Conservation (phyloP, 2,888 invertebrate species). For the Cheilosia impressa region DNA sequence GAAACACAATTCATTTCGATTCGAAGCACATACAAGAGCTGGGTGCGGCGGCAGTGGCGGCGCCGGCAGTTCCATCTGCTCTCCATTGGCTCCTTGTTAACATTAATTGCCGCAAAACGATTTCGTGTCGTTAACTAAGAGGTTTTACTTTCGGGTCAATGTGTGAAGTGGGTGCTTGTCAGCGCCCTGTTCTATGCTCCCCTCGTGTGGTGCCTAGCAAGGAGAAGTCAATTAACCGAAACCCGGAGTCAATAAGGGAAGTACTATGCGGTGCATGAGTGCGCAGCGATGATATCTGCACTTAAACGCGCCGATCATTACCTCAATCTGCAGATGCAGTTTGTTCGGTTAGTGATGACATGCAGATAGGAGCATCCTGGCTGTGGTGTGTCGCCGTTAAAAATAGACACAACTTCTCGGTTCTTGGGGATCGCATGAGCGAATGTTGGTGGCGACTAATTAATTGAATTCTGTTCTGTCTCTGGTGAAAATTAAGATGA, state of each 20-base stretch:
- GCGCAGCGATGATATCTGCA: constrained; percentile 74
- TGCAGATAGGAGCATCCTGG: constrained; percentile 67
- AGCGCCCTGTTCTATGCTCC: constrained; percentile 52
- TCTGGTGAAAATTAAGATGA: constrained; percentile 62
- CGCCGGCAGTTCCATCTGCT: constrained; percentile 63
- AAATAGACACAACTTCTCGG: constrained; percentile 47
- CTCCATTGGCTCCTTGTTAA: constrained; percentile 75
- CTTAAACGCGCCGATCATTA: constrained; percentile 71
- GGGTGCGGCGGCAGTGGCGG: constrained; percentile 56
- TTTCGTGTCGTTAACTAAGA: constrained; percentile 73
- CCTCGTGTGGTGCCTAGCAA: constrained; percentile 26
- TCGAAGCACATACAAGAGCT: constrained; percentile 2
- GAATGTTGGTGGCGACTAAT: constrained; percentile 47
- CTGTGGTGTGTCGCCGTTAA: neutral
- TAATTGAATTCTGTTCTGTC: constrained; percentile 48
- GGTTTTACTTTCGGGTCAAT: constrained; percentile 70
- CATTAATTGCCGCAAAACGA: constrained; percentile 75
- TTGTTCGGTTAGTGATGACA: constrained; percentile 58
- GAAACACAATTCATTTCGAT: constrained; percentile 60
- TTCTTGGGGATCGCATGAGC: constrained; percentile 16
- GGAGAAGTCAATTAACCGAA: constrained; percentile 71
- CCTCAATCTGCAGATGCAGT: constrained; percentile 73
- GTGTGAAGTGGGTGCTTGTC: constrained; percentile 72
- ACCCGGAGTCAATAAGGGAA: constrained; percentile 69
- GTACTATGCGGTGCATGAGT: constrained; percentile 61